phyloP scores from a whole-genome alignment of 2,888 invertebrate species.

The Volucella inflata region DNA sequence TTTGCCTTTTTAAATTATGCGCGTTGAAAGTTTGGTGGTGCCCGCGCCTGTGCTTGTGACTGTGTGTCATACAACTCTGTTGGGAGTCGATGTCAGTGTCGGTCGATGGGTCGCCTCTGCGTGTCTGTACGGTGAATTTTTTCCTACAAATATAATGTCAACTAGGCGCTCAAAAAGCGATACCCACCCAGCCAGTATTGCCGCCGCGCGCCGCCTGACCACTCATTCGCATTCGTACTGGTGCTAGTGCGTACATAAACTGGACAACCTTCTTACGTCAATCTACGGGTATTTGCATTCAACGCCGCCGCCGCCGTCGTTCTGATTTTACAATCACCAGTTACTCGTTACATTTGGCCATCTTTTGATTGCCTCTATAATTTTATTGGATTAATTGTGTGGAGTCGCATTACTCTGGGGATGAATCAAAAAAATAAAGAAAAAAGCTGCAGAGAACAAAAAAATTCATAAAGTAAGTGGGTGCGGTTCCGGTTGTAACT shows the following conservation, averaged over 20 bases:
- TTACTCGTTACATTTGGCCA: conserved; percentile 66
- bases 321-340: conserved; percentile 38
- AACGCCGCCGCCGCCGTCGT: conserved; percentile 7
- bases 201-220: conserved; percentile 40
- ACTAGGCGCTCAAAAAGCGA: conserved; percentile 60
- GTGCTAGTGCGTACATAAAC: conserved; percentile 53
- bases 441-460: too few species aligned
- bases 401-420: conserved; percentile 55
- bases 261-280: conserved; percentile 71
- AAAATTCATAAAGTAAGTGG: conserved; percentile 69
- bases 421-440: conserved; percentile 51
- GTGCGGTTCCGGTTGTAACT: conserved; percentile 73
- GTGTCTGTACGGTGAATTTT: conserved; percentile 61
- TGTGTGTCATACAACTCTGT: conserved; percentile 55
- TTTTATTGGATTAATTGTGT: conserved; percentile 73
- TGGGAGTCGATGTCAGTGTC: conserved; percentile 27
- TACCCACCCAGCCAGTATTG: conserved; percentile 30
- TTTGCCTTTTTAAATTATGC: conserved; percentile 67
- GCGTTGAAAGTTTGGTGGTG: conserved; percentile 67
- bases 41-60: conserved; percentile 28
- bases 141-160: conserved; percentile 65
- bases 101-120: conserved; percentile 55
- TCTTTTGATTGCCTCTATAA: conserved; percentile 65
- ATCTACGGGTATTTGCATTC: conserved; percentile 69
- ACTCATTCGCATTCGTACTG: conserved; percentile 9